Conservation (phyloP, 2,113 vertebrate species). For the Patagioenas fasciata region DNA sequence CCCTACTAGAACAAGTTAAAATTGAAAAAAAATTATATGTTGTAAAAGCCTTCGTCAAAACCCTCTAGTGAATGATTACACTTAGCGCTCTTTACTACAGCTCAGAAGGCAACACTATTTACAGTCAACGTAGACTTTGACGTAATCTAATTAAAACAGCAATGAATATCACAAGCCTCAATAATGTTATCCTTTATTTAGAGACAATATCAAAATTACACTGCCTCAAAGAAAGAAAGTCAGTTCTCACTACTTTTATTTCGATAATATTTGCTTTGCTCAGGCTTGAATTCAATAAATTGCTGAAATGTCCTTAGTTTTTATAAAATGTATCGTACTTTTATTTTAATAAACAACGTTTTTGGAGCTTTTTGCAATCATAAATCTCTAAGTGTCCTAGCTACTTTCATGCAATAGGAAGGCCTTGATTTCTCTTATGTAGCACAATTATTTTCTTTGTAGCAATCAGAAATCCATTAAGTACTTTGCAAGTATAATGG, state of each 20-base stretch:
- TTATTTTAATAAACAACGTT: not conserved
- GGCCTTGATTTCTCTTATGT: not conserved
- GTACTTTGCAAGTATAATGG: slow-evolving; percentile 23
- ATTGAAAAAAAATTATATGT: not conserved
- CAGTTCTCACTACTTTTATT: not conserved
- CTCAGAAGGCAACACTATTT: not conserved
- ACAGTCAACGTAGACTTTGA: not conserved
- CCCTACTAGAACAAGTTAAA: not conserved
- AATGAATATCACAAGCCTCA: not conserved
- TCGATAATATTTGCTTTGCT: not conserved
- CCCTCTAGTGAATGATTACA: not conserved
- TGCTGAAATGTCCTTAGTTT: not conserved
- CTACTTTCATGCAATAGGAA: not conserved
- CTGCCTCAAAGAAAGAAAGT: not conserved
- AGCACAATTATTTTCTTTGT: not conserved
- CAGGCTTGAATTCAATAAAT: not conserved
- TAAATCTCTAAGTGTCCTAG: not conserved
- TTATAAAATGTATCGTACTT: rapidly evolving
- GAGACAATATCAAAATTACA: not conserved
- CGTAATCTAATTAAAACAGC: not conserved
- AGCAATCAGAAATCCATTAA: slow-evolving; percentile 7
- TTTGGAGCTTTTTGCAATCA: not conserved
- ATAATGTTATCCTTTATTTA: not conserved
- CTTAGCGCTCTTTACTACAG: not conserved
- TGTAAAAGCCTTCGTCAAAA: not conserved